These are phyloP conservation scores for Arizona elegans DNA, from an alignment of 2,113 vertebrate genomes.

Conservation along the genomic window DNA sequence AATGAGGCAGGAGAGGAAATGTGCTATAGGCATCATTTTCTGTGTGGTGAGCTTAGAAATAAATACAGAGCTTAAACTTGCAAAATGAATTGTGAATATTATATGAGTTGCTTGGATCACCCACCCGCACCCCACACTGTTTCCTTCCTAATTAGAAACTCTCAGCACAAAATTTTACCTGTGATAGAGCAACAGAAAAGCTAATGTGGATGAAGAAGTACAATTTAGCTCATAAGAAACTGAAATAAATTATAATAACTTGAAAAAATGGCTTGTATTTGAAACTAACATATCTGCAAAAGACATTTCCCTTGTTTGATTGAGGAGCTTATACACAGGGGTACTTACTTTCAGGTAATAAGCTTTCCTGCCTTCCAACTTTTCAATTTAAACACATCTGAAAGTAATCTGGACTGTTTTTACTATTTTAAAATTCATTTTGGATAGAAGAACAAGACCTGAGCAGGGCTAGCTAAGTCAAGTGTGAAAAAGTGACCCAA, in stretches of 20 bases:
- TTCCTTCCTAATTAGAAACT: not conserved
- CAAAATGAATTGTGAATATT: not conserved
- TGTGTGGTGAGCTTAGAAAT: conserved; percentile 3
- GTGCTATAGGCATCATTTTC: not conserved
- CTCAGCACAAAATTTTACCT: not conserved
- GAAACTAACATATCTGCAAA: not conserved
- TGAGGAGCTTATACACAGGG: not conserved
- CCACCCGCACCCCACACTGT: not conserved
- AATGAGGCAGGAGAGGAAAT: not conserved
- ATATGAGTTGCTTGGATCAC: not conserved
- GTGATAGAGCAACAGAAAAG: not conserved
- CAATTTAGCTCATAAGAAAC: conserved; percentile 7
- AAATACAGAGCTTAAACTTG: conserved; percentile 17
- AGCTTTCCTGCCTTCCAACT: not conserved
- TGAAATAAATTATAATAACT: not conserved
- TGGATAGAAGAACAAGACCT: not conserved
- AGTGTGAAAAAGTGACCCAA: not conserved
- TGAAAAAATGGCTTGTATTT: not conserved
- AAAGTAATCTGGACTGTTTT: not conserved
- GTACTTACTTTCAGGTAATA: not conserved
- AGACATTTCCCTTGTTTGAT: not conserved
- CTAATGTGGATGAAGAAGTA: conserved; percentile 5
- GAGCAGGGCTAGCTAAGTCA: not conserved
- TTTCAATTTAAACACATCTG: not conserved
- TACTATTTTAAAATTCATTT: not conserved